Evolutionary conservation across 2,888 invertebrate species (phyloP).

Genomic region (Ochlodes sylvanus): DNA sequence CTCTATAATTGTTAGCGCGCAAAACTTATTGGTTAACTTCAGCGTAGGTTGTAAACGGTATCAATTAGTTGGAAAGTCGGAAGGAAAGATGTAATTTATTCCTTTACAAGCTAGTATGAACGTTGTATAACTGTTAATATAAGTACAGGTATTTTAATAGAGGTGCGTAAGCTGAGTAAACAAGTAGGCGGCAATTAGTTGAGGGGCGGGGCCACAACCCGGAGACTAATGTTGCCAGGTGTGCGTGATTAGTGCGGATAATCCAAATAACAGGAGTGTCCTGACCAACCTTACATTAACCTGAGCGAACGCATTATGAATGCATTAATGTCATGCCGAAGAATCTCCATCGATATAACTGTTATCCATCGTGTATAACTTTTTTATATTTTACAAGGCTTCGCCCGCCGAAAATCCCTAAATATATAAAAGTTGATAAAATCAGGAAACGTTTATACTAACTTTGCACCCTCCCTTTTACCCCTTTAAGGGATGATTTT

Average conservation of each 20-base stretch:
- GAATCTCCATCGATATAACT: too few species aligned
- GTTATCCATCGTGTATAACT: too few species aligned
- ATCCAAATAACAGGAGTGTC: background rate
- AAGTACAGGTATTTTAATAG: constrained; percentile 52
- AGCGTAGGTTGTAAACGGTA: constrained; percentile 35
- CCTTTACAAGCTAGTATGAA: constrained; percentile 36
- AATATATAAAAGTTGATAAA: too few species aligned
- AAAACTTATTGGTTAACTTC: constrained; percentile 30
- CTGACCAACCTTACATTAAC: background rate
- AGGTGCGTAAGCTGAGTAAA: constrained; percentile 62
- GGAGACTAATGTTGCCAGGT: constrained; percentile 23
- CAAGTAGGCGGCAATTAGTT: constrained; percentile 76
- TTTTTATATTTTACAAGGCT: too few species aligned
- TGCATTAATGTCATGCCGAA: background rate
- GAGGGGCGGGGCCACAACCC: constrained; percentile 55
- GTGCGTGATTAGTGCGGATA: constrained; percentile 6
- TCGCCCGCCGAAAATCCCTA: too few species aligned
- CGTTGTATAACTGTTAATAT: constrained; percentile 39
- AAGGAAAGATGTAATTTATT: constrained; percentile 37
- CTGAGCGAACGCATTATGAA: background rate
- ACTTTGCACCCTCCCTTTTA: too few species aligned
- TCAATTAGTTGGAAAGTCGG: constrained; percentile 37
- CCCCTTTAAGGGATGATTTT: too few species aligned
- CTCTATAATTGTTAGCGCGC: constrained; percentile 25
- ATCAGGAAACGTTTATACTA: too few species aligned